A percentile compares a stretch with the other conserved stretches of the same genome.
These are phyloP conservation scores for Galemys pyrenaicus DNA, from an alignment of 2,113 vertebrate species.

Conservation along the genomic window DNA sequence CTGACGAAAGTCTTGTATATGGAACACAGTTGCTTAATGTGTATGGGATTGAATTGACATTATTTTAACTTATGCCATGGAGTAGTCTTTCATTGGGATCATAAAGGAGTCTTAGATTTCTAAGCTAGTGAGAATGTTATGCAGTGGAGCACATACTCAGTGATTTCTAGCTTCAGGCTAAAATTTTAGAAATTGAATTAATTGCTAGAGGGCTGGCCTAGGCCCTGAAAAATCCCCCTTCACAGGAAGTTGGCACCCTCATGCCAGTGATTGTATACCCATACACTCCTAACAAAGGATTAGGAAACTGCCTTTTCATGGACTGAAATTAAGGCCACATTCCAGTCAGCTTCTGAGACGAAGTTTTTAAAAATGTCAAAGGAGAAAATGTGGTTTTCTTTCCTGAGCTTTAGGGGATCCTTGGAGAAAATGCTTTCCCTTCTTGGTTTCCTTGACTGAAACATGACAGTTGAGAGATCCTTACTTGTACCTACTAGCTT, in stretches of 20 bases:
- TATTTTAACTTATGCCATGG: neutral
- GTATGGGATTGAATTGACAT: neutral
- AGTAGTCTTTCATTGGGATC: neutral
- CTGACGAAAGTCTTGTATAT: neutral
- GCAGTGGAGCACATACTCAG: neutral
- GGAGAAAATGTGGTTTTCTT: neutral
- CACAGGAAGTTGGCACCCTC: neutral
- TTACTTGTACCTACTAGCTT: neutral
- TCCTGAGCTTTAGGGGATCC: neutral
- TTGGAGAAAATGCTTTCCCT: neutral
- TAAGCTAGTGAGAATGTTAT: neutral
- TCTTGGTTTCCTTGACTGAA: neutral
- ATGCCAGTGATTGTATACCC: rapidly evolving
- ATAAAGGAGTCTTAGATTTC: neutral
- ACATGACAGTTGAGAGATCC: neutral
- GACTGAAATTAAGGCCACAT: neutral
- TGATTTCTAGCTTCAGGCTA: neutral
- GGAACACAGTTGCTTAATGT: neutral
- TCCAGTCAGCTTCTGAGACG: neutral
- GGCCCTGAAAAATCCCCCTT: neutral
- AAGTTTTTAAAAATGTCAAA: constrained; percentile 30
- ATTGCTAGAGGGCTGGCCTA: neutral
- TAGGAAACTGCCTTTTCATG: neutral
- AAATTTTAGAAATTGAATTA: neutral
- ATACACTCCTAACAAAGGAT: neutral